phyloP scores from a whole-genome alignment of 2,797 vertebrate species.

The Premnoplex brunnescens region DNA sequence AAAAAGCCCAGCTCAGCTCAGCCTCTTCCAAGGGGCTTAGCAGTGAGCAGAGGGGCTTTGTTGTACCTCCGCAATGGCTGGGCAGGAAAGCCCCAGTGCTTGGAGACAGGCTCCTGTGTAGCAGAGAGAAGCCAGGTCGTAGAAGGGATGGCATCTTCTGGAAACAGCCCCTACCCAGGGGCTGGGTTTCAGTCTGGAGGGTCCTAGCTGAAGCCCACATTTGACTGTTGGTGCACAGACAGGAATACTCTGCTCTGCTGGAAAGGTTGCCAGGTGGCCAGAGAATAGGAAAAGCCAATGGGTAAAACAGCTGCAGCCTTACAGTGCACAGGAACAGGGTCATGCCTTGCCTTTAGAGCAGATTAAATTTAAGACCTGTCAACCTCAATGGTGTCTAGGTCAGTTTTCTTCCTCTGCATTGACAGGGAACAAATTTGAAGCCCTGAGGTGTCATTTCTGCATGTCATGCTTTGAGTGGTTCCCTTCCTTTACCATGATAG shows the following conservation, averaged over 20 bases:
- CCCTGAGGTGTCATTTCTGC: conserved; percentile 40
- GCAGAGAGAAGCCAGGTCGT: background rate
- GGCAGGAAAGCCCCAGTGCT: background rate
- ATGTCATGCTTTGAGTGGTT: background rate
- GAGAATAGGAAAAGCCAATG: background rate
- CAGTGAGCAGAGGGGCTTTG: fast-evolving
- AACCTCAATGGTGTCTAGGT: background rate
- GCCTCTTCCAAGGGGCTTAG: background rate
- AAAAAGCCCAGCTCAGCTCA: background rate
- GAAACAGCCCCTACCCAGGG: background rate
- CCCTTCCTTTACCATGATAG: background rate
- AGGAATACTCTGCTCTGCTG: background rate
- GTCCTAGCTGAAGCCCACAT: background rate
- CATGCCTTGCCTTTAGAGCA: background rate
- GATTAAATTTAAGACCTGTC: conserved; percentile 46
- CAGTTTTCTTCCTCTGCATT: conserved; percentile 38
- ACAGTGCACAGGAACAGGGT: background rate
- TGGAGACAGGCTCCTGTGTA: background rate
- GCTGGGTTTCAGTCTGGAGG: fast-evolving
- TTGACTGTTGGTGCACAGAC: background rate
- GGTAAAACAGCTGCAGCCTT: conserved; percentile 42
- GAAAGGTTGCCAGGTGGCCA: background rate
- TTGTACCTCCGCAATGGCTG: fast-evolving
- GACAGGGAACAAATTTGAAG: conserved; percentile 50
- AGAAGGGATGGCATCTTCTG: background rate